phyloP scores from a whole-genome alignment of 1,140 invertebrate species.

The Sarcophaga bullata region DNA sequence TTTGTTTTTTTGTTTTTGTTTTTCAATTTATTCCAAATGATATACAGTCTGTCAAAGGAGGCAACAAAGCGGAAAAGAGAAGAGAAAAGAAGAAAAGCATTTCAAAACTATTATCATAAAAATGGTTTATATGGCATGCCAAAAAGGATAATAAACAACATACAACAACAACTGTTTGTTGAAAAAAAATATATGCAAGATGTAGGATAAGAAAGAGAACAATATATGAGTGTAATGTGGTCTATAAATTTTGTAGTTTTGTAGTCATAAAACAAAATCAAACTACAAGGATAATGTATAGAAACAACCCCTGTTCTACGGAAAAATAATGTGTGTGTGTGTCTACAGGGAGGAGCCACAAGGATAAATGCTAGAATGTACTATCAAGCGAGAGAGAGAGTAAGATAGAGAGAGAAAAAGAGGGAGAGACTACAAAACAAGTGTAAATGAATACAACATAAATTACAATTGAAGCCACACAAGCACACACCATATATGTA shows the following conservation, averaged over 20 bases:
- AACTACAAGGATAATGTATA: no score
- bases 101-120: slow-evolving; percentile 39
- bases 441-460: slow-evolving; percentile 16
- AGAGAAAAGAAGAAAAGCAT: not conserved
- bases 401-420: not conserved
- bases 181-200: not conserved
- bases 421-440: not conserved
- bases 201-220: not conserved
- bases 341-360: not conserved
- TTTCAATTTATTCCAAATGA: slow-evolving; percentile 32
- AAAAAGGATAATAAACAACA: slow-evolving; percentile 34
- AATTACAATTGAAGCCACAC: not conserved
- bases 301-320: no score
- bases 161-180: not conserved
- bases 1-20: not conserved
- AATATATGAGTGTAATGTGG: not conserved
- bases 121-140: slow-evolving; percentile 6
- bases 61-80: not conserved
- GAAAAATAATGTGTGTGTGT: no score
- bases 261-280: not conserved
- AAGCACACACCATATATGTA: not conserved
- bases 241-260: slow-evolving; percentile 12
- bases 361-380: not conserved
- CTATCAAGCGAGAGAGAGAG: not conserved
- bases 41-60: slow-evolving; percentile 32